Conservation (phyloP, 1,140 invertebrate genomes). For the Choristoneura fumiferana region DNA sequence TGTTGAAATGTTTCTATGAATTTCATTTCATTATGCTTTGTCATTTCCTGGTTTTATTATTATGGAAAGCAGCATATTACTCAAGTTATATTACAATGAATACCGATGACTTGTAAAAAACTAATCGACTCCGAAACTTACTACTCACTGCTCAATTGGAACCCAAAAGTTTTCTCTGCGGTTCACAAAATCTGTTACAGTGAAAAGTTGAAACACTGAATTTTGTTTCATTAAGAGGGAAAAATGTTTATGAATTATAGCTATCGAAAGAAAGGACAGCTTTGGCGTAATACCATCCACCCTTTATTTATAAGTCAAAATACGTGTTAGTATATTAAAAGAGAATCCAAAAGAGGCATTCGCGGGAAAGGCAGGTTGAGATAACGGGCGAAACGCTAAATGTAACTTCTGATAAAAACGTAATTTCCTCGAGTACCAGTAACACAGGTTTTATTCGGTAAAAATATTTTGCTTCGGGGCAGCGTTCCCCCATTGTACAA, state of each 20-base stretch:
- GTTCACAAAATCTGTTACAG: too few species aligned
- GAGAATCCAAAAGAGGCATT: constrained; percentile 12
- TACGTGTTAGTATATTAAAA: neutral
- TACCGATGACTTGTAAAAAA: constrained; percentile 22
- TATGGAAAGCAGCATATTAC: constrained; percentile 21
- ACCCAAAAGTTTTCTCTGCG: neutral
- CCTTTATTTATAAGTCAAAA: constrained; percentile 10
- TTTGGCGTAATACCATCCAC: too few species aligned
- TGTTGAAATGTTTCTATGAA: neutral
- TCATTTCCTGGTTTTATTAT: constrained; percentile 21
- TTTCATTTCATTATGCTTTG: constrained; percentile 3
- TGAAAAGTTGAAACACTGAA: too few species aligned
- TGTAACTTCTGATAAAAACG: constrained; percentile 35
- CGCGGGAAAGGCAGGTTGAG: constrained; percentile 18
- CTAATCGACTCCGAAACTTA: constrained; percentile 2
- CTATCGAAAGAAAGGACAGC: too few species aligned
- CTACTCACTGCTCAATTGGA: neutral
- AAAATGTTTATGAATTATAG: too few species aligned
- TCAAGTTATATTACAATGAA: constrained; percentile 19
- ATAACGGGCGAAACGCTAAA: constrained; percentile 26
- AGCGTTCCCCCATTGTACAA: constrained; percentile 42
- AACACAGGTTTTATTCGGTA: constrained; percentile 36
- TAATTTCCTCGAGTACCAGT: constrained; percentile 26
- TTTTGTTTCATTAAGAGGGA: too few species aligned
- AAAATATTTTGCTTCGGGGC: constrained; percentile 45